phyloP scores from a whole-genome alignment of 2,113 vertebrate genomes.

The Lagopus leucura region DNA sequence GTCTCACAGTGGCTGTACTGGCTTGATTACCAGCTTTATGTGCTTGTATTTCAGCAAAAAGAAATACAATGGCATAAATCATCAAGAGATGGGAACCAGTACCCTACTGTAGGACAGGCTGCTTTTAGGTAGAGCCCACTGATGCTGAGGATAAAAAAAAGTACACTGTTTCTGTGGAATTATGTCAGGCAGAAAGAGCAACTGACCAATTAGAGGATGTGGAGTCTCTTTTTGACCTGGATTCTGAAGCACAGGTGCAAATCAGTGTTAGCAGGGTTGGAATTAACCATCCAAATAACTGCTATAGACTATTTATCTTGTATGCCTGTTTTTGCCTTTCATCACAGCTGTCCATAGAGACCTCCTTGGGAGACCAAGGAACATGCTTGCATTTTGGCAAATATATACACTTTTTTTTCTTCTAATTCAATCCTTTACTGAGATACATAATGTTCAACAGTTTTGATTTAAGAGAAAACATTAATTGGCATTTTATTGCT shows the following conservation, averaged over 20 bases:
- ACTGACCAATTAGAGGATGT: not conserved
- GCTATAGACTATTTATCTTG: not conserved
- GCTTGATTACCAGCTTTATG: not conserved
- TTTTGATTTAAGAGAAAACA: not conserved
- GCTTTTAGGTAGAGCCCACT: not conserved
- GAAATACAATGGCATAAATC: not conserved
- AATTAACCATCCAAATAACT: not conserved
- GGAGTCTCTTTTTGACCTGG: not conserved
- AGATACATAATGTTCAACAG: not conserved
- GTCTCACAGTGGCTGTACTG: not conserved
- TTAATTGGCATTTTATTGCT: not conserved
- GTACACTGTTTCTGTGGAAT: not conserved
- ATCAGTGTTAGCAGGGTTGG: not conserved
- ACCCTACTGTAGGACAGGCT: not conserved
- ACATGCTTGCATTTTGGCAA: not conserved
- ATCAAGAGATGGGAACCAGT: slow-evolving; percentile 16
- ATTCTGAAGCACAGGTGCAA: not conserved
- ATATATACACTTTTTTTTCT: not conserved
- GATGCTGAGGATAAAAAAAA: not conserved
- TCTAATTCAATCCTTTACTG: not conserved
- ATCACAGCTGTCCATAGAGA: not conserved
- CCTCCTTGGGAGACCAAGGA: not conserved
- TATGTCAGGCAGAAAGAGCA: not conserved
- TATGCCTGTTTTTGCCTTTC: rapidly evolving
- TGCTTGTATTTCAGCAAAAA: slow-evolving; percentile 12